These are phyloP conservation scores for Semnopithecus entellus DNA, from an alignment of 2,113 vertebrate genomes.

Conservation along the genomic window DNA sequence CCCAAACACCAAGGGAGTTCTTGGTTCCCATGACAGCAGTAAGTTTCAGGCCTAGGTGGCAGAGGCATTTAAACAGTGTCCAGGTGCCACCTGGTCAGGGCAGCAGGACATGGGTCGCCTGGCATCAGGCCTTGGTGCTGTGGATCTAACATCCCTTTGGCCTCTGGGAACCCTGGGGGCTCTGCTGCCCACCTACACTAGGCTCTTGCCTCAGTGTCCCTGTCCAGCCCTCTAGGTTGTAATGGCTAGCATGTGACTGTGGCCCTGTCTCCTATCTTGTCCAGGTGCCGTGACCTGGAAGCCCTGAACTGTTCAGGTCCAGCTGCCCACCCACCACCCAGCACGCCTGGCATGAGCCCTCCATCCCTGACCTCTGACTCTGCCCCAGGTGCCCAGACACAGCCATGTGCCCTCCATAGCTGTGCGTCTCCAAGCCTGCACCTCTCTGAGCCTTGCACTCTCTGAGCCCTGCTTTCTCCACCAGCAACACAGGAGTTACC, in stretches of 20 bases:
- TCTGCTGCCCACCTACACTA: not conserved
- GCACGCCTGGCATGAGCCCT: not conserved
- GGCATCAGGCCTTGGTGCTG: not conserved
- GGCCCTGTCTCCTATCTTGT: not conserved
- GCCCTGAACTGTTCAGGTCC: not conserved
- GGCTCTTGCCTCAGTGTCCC: not conserved
- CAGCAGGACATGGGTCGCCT: not conserved
- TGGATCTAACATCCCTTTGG: not conserved
- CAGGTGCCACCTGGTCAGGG: not conserved
- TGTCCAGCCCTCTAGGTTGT: not conserved
- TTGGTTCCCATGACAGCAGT: not conserved
- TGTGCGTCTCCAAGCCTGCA: not conserved
- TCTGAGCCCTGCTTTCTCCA: not conserved
- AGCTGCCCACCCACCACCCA: not conserved
- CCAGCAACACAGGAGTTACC: fast-evolving
- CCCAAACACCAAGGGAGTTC: not conserved
- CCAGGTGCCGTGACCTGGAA: not conserved
- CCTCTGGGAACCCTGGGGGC: not conserved
- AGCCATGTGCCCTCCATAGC: no score
- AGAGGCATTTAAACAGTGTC: not conserved
- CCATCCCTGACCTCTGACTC: not conserved
- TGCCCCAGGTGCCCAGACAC: not conserved
- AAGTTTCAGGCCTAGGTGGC: not conserved
- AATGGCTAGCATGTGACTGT: not conserved
- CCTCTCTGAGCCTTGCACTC: not conserved